Evolutionary conservation across 2,113 vertebrate genomes (phyloP).

Genomic region (Psittacula cyanocephala): DNA sequence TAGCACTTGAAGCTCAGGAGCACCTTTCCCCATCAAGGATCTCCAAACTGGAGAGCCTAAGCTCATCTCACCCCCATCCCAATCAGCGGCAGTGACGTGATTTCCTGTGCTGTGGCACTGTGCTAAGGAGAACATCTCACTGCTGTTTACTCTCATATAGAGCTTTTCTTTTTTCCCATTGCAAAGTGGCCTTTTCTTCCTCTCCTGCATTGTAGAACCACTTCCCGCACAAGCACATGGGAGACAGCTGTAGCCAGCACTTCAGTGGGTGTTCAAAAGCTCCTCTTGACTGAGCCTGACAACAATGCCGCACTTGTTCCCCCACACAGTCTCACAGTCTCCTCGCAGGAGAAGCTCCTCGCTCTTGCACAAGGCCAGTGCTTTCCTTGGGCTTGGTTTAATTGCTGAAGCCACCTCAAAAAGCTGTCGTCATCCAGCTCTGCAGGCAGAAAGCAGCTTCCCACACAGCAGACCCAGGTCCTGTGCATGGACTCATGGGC

Average conservation of each 20-base stretch:
- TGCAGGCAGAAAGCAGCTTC: background rate
- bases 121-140: background rate
- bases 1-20: background rate
- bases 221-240: constrained; percentile 2
- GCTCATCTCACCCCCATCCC: background rate
- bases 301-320: constrained; percentile 39
- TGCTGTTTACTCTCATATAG: background rate
- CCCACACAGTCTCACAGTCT: constrained; percentile 31
- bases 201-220: background rate
- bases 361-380: fast-evolving
- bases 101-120: background rate
- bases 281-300: constrained; percentile 26
- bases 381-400: background rate
- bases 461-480: background rate
- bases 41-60: background rate
- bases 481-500: background rate
- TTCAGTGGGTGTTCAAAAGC: constrained; percentile 55
- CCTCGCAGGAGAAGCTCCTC: background rate
- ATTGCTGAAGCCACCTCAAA: background rate
- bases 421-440: background rate
- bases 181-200: background rate
- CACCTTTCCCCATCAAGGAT: background rate
- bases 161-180: background rate
- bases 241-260: constrained; percentile 49
- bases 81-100: background rate